Conservation (phyloP, 2,888 invertebrate species). For the Sympetrum striolatum region DNA sequence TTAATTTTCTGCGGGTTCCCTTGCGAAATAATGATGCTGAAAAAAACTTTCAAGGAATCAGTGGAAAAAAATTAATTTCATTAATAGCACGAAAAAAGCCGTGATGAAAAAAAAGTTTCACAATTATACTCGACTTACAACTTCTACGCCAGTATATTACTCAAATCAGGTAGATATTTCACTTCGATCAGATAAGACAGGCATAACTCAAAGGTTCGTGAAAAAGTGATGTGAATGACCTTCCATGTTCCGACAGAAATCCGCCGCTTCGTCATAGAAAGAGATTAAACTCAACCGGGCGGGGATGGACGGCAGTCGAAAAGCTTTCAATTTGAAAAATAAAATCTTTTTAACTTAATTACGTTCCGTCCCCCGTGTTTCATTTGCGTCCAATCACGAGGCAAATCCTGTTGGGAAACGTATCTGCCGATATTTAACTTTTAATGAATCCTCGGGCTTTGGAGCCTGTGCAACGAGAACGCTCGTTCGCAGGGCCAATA, state of each 20-base stretch:
- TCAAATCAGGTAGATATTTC: too few relatives aligned
- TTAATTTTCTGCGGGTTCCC: too few relatives aligned
- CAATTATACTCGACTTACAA: too few relatives aligned
- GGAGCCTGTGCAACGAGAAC: background rate
- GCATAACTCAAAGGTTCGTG: too few relatives aligned
- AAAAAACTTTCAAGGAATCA: too few relatives aligned
- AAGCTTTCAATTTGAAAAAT: background rate
- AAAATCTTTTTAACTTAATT: background rate
- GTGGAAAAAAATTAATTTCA: too few relatives aligned
- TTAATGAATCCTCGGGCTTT: background rate
- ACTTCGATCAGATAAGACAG: too few relatives aligned
- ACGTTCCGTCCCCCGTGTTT: background rate
- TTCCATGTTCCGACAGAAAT: background rate
- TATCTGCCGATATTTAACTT: background rate
- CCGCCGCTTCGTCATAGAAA: background rate
- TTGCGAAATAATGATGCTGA: too few relatives aligned
- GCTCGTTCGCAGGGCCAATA: background rate
- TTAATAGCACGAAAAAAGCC: too few relatives aligned
- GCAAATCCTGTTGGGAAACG: background rate
- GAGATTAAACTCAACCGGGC: background rate
- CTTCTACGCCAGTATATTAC: too few relatives aligned
- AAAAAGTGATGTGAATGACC: background rate
- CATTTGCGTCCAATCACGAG: background rate
- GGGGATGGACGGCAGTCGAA: background rate
- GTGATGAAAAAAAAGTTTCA: too few relatives aligned